Conservation (phyloP, 2,888 invertebrate species). For the Drosophila multiciliata region DNA sequence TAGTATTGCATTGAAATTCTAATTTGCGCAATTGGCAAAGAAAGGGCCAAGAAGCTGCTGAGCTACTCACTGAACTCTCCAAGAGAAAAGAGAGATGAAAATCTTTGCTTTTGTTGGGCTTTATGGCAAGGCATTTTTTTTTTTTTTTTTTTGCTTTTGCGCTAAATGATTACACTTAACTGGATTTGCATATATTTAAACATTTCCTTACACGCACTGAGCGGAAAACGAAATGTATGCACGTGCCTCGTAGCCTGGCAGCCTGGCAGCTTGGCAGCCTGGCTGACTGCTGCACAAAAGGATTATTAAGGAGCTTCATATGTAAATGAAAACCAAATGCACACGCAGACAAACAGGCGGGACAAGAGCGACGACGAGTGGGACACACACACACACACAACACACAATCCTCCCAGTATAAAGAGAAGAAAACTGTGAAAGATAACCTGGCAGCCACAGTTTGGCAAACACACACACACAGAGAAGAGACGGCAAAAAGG, state of each 20-base stretch:
- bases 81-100: not conserved
- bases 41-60: constrained; percentile 19
- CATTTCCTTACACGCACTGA: constrained; percentile 78
- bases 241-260: constrained; percentile 51
- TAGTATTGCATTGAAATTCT: constrained; percentile 77
- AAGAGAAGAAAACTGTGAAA: constrained; percentile 54
- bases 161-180: constrained; percentile 81
- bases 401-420: constrained; percentile 8
- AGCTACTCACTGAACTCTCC: constrained; percentile 30
- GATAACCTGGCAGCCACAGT: constrained; percentile 82
- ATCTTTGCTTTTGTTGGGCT: constrained; percentile 41
- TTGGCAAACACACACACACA: constrained; percentile 72
- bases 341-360: constrained; percentile 70
- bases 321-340: constrained; percentile 81
- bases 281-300: constrained; percentile 76
- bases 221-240: constrained; percentile 76
- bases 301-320: constrained; percentile 82
- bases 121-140: constrained; percentile 56
- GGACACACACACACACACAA: constrained; percentile 21
- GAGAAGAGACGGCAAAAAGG: constrained; percentile 2
- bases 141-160: constrained; percentile 48
- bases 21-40: constrained; percentile 64
- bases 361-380: not conserved
- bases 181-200: constrained; percentile 81
- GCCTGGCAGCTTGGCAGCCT: constrained; percentile 29